Evolutionary conservation across 1,140 invertebrate genomes (phyloP).

Genomic region (Steinernema feltiae): DNA sequence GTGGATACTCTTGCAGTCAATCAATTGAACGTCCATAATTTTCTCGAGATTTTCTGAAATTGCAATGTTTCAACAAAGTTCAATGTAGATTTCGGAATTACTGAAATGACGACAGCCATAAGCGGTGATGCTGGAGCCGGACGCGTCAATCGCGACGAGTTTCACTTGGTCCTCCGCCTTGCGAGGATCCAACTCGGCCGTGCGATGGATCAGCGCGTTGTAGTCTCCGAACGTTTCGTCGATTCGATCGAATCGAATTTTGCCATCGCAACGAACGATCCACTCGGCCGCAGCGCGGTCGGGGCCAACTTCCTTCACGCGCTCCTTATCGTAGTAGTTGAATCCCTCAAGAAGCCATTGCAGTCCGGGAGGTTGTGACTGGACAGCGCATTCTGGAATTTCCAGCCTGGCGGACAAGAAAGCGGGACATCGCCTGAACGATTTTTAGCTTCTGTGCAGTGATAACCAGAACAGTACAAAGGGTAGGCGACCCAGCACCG

Average conservation of each 20-base stretch:
- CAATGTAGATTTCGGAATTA: conserved; percentile 2
- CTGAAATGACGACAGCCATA: conserved; percentile 47
- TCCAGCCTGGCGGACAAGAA: conserved; percentile 21
- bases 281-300: conserved; percentile 84
- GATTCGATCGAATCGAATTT: conserved; percentile 40
- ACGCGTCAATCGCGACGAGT: conserved; percentile 37
- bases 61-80: background rate
- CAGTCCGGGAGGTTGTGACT: conserved; percentile 45
- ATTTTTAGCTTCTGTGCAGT: no score
- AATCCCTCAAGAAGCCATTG: conserved; percentile 45
- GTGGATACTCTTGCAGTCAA: conserved; percentile 40
- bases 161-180: conserved; percentile 31
- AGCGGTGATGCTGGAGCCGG: conserved; percentile 38
- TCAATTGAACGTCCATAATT: conserved; percentile 17
- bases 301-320: conserved; percentile 71
- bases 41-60: conserved; percentile 26
- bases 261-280: conserved; percentile 62
- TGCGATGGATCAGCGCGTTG: conserved; percentile 39
- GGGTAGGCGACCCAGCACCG: no score
- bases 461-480: no score
- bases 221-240: conserved; percentile 41
- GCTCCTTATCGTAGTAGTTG: conserved; percentile 64
- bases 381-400: conserved; percentile 30
- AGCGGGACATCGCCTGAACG: conserved; percentile 23
- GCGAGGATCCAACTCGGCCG: conserved; percentile 45